These are phyloP conservation scores for Diadophis punctatus DNA, from an alignment of 2,113 vertebrate species.

Conservation along the genomic window DNA sequence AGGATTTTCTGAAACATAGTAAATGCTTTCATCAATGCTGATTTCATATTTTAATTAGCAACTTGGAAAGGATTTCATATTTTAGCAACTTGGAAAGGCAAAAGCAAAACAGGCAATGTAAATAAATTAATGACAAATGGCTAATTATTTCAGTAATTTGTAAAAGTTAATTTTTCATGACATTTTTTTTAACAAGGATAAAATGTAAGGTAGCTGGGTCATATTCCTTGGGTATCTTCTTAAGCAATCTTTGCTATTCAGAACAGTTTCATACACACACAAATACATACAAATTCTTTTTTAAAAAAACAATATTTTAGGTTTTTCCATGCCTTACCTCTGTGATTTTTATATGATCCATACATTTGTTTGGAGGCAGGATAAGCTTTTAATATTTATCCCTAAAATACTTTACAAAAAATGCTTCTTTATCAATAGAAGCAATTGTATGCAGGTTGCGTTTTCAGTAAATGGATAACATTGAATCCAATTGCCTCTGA, in stretches of 20 bases:
- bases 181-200: background rate
- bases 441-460: background rate
- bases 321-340: background rate
- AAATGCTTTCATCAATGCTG: slow-evolving; percentile 24
- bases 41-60: slow-evolving; percentile 38
- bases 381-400: background rate
- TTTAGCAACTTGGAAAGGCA: background rate
- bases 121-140: slow-evolving; percentile 4
- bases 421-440: slow-evolving; percentile 26
- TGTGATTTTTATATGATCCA: background rate
- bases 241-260: background rate
- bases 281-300: background rate
- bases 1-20: slow-evolving; percentile 26
- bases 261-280: background rate
- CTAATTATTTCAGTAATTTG: background rate
- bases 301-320: background rate
- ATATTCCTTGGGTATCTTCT: background rate
- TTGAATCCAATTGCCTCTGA: slow-evolving; percentile 7
- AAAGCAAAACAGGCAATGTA: background rate
- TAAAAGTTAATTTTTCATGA: background rate
- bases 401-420: slow-evolving; percentile 8
- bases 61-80: slow-evolving; percentile 37
- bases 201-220: background rate
- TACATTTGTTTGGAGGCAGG: background rate
- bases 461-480: slow-evolving; percentile 56